Evolutionary conservation across 2,888 invertebrate genomes (phyloP).

Genomic region (Notocelia uddmanniana): DNA sequence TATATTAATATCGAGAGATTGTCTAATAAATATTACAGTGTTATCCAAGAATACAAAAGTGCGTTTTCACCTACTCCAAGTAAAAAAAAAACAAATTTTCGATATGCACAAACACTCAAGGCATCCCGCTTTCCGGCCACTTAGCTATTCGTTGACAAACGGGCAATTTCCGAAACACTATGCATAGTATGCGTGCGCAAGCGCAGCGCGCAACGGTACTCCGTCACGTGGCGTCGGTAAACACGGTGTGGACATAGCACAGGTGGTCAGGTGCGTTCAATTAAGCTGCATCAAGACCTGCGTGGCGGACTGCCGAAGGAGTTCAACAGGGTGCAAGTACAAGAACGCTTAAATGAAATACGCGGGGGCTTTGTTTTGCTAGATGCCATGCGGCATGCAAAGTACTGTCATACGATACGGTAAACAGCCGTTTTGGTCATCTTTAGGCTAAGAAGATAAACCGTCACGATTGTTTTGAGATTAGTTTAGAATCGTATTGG

Average conservation of each 20-base stretch:
- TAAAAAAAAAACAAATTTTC: constrained; percentile 15
- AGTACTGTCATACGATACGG: too few species aligned
- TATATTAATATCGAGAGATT: too few species aligned
- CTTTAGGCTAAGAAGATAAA: too few species aligned
- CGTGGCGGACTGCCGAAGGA: too few species aligned
- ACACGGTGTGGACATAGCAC: constrained; percentile 2
- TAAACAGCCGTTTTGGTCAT: too few species aligned
- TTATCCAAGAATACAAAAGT: background rate
- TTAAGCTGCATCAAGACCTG: background rate
- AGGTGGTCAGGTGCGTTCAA: background rate
- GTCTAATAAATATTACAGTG: too few species aligned
- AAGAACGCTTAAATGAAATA: too few species aligned
- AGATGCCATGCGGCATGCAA: too few species aligned
- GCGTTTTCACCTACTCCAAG: background rate
- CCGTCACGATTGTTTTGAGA: too few species aligned
- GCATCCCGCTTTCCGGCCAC: constrained; percentile 12
- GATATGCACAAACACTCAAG: constrained; percentile 16
- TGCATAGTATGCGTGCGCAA: background rate
- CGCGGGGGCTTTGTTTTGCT: too few species aligned
- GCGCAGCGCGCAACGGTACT: background rate
- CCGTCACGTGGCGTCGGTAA: constrained; percentile 12
- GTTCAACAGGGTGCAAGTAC: too few species aligned
- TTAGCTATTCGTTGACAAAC: constrained; percentile 22
- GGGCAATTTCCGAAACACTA: constrained; percentile 30
- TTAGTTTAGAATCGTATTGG: too few species aligned